Evolutionary conservation across 2,888 invertebrate species (phyloP), one percentile per base, ranked within the genome.

Genomic region (Phanerotoma sp.): DNA sequence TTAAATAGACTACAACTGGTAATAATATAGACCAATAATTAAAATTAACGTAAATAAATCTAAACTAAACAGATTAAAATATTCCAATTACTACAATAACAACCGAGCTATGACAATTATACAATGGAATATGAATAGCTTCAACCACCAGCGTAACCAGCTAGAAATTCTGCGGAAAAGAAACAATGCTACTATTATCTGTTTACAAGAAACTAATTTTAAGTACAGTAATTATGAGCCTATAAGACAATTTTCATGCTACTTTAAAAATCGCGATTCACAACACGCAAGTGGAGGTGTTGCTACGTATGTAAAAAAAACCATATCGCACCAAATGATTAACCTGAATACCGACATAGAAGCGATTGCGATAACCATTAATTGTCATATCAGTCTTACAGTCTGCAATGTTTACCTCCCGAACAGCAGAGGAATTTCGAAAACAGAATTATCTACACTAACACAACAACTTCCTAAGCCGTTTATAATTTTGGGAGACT

Each of bases 401-500:
- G 32, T 59, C 15, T 61, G 59, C 37, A 55, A 48, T 37, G 30
- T 61, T 11, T 58, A 56, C 35, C 20, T 58, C n/a, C 53, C 46
- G 37, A 44, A 42, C 37, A 35, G 46, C n/a, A 21, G 25, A 10
- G 4, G 35, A 3, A 4, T 52, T 6, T 33, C 11, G 5, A 28
- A 16, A 25, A 6, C 13, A 9, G 46, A 52, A 28, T 33, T 63
- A 9, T 21, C 54, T 11, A 33, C 56, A 37, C 15, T 57, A 9
- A 50, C 52, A 3, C 37, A 46, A 10, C 61, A 65, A 54, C 47
- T 66, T 2, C 64, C 63, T 7, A 47, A 51, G 38, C 66, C 62
- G 4, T 53, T 48, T 22, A 40, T 66, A 13, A 41, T 63, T 5
- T 18, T 64, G 9, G 66, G 67, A 20, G 63, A 66, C 42, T 62